These are phyloP conservation scores for Solenopsis invicta DNA, from an alignment of 1,140 invertebrate species.

Conservation along the genomic window DNA sequence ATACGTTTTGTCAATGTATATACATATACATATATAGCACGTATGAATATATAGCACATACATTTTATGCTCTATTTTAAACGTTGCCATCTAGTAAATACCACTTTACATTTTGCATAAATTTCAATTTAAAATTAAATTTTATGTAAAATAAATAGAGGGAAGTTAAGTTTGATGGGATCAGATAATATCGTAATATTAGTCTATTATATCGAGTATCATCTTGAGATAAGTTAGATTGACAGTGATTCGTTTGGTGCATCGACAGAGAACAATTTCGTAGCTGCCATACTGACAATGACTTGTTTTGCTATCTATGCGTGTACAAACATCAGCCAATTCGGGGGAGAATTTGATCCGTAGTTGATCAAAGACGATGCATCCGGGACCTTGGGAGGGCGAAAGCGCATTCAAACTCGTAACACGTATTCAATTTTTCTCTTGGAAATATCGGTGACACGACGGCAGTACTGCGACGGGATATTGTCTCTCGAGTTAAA, in stretches of 20 bases:
- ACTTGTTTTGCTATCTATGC: constrained; percentile 23
- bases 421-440: constrained; percentile 39
- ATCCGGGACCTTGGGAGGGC: neutral
- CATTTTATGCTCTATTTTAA: neutral
- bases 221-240: neutral
- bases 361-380: constrained; percentile 34
- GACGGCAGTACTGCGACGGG: constrained; percentile 21
- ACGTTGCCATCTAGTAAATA: neutral
- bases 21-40: too few species aligned
- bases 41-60: too few species aligned
- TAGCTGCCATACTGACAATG: neutral
- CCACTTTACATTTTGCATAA: neutral
- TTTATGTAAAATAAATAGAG: neutral
- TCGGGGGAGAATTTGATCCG: constrained; percentile 16
- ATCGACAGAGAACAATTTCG: neutral
- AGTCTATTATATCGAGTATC: neutral
- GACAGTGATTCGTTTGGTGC: neutral
- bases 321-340: neutral
- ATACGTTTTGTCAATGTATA: neutral
- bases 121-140: neutral
- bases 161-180: constrained; percentile 4
- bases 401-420: constrained; percentile 27
- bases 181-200: constrained; percentile 1
- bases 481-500: constrained; percentile 41
- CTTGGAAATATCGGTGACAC: constrained; percentile 37